Base-by-base conservation (phyloP, 2,888 invertebrate species). In the Lochmaea capreae region DNA sequence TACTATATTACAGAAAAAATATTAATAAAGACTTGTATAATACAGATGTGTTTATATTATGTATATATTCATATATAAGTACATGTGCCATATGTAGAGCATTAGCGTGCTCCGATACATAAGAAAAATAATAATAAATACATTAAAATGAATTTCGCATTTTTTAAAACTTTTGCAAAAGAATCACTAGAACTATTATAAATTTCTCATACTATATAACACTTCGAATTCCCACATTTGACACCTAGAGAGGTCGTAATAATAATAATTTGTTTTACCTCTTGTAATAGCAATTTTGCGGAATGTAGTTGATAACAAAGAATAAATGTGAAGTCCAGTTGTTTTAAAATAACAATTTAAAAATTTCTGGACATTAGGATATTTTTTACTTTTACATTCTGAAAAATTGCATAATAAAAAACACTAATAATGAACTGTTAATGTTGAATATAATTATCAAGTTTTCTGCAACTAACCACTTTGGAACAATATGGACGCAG, bases 1-100 rank as follows among this genome's bases (percentile, higher is more conserved):
- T 84, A 84, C 83, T 85, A 85, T 85, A 83, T 83, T 85, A 85
- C 85, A 85, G 81, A 82, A 82, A 79, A 82, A 79, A 81, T 54
- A 52, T 79, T 74, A 77, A 75, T 75, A 79, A 79, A 77, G 77
- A 77, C 66, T 77, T 81, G 81, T 84, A 85, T 85, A 84, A 84
- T 85, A 85, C 84, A 84, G 76, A 76, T 74, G 76, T 81, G 79
- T 83, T 83, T 84, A 85, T 83, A 84, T 74, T 84, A 85, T 83
- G 84, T 74, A 75, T 82, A 81, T 81, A 39, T 39, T 39, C 6
- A 81, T 83, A 81, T 81, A 81, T 84, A 84, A 84, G 84, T 84
- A 84, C 84, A 72, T 81, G 84, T 84, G 84, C 84, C 83, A 79
- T 78, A 81, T 74, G 75, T 71, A 79, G 83, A 84, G 83, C 84